Conservation (phyloP, 53 echinoderm and acorn worm species). For the Pentamera pediparva region DNA sequence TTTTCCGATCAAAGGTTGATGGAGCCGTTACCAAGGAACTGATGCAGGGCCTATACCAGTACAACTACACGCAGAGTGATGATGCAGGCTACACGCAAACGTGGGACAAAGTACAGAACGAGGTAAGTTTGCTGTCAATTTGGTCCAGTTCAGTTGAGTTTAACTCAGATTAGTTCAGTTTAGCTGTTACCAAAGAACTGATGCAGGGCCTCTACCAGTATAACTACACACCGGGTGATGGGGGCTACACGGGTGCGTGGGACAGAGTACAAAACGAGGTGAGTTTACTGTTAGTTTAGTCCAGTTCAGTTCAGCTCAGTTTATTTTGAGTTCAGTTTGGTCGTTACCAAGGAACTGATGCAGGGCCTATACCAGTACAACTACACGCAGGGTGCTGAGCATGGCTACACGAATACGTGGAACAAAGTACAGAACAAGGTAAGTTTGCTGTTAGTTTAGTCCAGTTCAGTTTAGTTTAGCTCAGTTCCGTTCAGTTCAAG, state of each 20-base stretch:
- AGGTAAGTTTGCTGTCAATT: constrained; percentile 25
- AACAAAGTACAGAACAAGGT: constrained; percentile 40
- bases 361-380: constrained; percentile 25
- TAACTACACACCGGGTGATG: too few species aligned
- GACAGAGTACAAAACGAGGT: too few species aligned
- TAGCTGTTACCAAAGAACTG: too few species aligned
- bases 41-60: constrained; percentile 11
- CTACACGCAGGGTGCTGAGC: not conserved
- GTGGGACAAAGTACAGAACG: constrained; percentile 40
- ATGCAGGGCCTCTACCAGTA: too few species aligned
- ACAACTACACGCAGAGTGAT: constrained; percentile 1
- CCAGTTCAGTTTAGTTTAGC: too few species aligned
- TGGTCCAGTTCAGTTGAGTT: too few species aligned
- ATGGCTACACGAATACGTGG: constrained; percentile 26
- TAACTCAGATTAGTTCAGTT: too few species aligned
- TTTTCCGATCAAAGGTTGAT: constrained; percentile 41
- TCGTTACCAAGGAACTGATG: constrained; percentile 23
- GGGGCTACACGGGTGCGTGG: too few species aligned
- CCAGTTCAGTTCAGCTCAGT: too few species aligned
- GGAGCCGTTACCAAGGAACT: constrained; percentile 13
- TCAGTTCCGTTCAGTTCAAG: too few species aligned
- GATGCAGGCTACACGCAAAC: constrained; percentile 4
- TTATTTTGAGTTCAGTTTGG: too few species aligned
- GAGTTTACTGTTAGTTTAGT: too few species aligned
- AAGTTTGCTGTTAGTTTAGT: not conserved